These are phyloP conservation scores for Neodiprion virginianus DNA, from an alignment of 1,140 invertebrate genomes.

Conservation along the genomic window DNA sequence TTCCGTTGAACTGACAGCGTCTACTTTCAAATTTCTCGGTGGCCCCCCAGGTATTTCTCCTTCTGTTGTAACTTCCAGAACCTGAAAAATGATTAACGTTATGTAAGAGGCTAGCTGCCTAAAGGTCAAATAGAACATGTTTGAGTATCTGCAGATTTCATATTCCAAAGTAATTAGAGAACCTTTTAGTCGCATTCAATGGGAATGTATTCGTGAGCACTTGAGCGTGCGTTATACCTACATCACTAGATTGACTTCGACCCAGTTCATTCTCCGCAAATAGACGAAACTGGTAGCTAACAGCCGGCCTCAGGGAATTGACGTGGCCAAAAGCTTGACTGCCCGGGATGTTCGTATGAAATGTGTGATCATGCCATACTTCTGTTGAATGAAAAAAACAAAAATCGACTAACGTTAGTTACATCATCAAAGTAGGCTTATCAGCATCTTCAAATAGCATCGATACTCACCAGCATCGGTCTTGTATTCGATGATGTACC, in stretches of 20 bases:
- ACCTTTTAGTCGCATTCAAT: not conserved
- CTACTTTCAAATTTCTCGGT: slow-evolving; percentile 83
- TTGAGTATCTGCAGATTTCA: too few species aligned
- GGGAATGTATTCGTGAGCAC: not conserved
- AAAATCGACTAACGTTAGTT: not conserved
- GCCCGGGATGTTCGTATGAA: slow-evolving; percentile 80
- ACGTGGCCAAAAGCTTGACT: slow-evolving; percentile 80
- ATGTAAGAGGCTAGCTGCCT: not conserved
- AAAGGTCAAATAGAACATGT: not conserved
- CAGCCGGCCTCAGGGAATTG: slow-evolving; percentile 82
- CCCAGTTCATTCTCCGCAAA: slow-evolving; percentile 89
- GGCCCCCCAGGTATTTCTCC: slow-evolving; percentile 77
- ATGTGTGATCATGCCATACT: slow-evolving; percentile 76
- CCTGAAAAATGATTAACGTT: slow-evolving; percentile 61
- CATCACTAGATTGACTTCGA: slow-evolving; percentile 84
- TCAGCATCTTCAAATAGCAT: not conserved
- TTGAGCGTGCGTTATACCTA: slow-evolving; percentile 52
- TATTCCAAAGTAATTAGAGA: not conserved
- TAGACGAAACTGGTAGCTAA: slow-evolving; percentile 88
- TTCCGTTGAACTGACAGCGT: slow-evolving; percentile 88
- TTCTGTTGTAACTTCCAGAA: slow-evolving; percentile 56
- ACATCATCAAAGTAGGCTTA: slow-evolving; percentile 16
- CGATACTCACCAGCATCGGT: slow-evolving; percentile 75
- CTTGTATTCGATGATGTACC: slow-evolving; percentile 88
- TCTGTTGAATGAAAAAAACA: slow-evolving; percentile 59